These are phyloP conservation scores for Zaprionus lineosus DNA, from an alignment of 2,888 invertebrate species.

Conservation along the genomic window DNA sequence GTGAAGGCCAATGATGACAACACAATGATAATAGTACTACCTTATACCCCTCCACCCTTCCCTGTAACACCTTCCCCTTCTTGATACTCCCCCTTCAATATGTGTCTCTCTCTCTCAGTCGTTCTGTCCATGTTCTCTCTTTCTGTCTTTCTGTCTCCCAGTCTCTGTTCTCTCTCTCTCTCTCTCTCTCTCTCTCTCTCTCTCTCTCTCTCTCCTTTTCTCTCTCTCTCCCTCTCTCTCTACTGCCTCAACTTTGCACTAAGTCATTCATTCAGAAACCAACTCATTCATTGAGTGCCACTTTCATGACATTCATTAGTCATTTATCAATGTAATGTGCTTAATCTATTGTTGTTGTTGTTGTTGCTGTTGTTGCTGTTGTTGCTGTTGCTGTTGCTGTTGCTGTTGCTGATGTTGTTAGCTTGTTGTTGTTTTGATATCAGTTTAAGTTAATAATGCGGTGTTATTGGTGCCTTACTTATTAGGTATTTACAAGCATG, in stretches of 20 bases:
- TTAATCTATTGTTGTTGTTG: constrained; percentile 11
- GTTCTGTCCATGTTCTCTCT: too few species aligned
- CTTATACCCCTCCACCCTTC: background rate
- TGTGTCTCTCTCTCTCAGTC: background rate
- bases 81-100: background rate
- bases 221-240: background rate
- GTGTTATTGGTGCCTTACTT: too few species aligned
- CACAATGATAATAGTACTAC: constrained; percentile 25
- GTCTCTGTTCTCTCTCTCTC: too few species aligned
- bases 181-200: background rate
- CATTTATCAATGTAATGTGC: constrained; percentile 46
- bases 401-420: too few species aligned
- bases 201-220: background rate
- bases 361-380: background rate
- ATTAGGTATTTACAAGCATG: too few species aligned
- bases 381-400: background rate
- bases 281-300: constrained; percentile 42
- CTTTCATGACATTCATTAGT: constrained; percentile 47
- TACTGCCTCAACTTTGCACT: background rate
- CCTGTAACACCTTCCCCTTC: background rate
- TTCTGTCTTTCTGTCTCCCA: too few species aligned
- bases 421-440: too few species aligned
- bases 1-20: constrained; percentile 62
- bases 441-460: constrained; percentile 22
- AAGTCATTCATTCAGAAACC: constrained; percentile 39